Evolutionary conservation across 2,888 invertebrate genomes (phyloP).

Genomic region (Uropetala carovei): DNA sequence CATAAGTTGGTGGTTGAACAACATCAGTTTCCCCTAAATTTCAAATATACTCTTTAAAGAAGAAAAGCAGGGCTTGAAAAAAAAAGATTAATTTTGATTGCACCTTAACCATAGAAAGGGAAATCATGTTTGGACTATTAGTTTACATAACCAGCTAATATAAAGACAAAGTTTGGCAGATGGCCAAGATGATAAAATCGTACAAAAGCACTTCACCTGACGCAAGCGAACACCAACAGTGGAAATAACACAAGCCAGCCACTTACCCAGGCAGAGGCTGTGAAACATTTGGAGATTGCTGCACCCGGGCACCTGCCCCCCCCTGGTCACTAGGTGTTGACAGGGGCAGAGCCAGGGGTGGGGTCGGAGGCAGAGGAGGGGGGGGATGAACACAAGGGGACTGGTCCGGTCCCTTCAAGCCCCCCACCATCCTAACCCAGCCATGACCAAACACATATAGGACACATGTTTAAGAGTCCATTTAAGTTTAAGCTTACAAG

Average conservation of each 20-base stretch:
- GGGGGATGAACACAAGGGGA: constrained; percentile 69
- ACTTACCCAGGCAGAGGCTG: constrained; percentile 61
- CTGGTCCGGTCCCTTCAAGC: constrained; percentile 67
- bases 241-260: constrained; percentile 56
- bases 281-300: constrained; percentile 29
- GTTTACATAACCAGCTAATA: too few species aligned
- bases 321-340: constrained; percentile 51
- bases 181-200: too few species aligned
- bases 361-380: constrained; percentile 66
- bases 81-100: too few species aligned
- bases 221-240: constrained; percentile 40
- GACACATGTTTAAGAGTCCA: constrained; percentile 34
- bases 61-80: too few species aligned
- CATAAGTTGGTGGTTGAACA: too few species aligned
- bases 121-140: too few species aligned
- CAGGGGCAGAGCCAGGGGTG: constrained; percentile 67
- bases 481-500: background rate
- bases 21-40: too few species aligned
- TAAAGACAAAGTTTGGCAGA: too few species aligned
- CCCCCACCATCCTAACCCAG: constrained; percentile 61
- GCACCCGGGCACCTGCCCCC: constrained; percentile 58
- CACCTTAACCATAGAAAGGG: too few species aligned
- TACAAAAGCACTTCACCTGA: background rate
- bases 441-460: constrained; percentile 53
- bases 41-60: too few species aligned